Evolutionary conservation across 2,888 invertebrate genomes (phyloP).

Genomic region (Gortyna flavago): DNA sequence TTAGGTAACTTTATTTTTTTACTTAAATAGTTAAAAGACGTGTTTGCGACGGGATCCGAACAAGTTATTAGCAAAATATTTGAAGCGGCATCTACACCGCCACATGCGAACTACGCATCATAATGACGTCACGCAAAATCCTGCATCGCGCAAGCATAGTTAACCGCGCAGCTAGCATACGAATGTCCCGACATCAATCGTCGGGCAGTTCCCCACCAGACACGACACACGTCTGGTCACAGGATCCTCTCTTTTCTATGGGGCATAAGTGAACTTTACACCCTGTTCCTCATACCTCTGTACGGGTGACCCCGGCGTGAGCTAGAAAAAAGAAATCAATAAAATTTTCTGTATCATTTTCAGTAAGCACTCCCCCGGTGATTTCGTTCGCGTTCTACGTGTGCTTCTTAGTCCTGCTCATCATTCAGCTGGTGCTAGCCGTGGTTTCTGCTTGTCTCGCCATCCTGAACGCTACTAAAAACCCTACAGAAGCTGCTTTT

Average conservation of each 20-base stretch:
- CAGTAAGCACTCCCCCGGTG: slow-evolving; percentile 79
- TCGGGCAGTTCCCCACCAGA: background rate
- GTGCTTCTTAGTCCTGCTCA: slow-evolving; percentile 74
- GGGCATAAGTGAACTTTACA: background rate
- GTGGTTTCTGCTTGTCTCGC: slow-evolving; percentile 77
- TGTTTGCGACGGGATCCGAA: background rate
- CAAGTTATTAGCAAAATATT: background rate
- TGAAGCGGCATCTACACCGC: background rate
- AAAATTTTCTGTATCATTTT: background rate
- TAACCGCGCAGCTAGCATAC: background rate
- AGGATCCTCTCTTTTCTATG: background rate
- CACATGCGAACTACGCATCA: background rate
- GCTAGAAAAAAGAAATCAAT: background rate
- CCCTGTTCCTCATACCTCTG: background rate
- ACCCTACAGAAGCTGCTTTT: slow-evolving; percentile 85
- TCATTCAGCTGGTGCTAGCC: slow-evolving; percentile 76
- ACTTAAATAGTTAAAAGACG: background rate
- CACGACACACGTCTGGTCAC: background rate
- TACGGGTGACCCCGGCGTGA: too few relatives aligned
- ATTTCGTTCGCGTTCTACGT: slow-evolving; percentile 82
- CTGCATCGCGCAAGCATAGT: background rate
- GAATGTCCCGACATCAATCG: background rate
- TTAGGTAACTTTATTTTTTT: background rate
- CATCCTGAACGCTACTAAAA: slow-evolving; percentile 84
- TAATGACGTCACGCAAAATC: background rate